Base-by-base conservation (phyloP, 2,888 invertebrate genomes). In the Dermolepida albohirtum region DNA sequence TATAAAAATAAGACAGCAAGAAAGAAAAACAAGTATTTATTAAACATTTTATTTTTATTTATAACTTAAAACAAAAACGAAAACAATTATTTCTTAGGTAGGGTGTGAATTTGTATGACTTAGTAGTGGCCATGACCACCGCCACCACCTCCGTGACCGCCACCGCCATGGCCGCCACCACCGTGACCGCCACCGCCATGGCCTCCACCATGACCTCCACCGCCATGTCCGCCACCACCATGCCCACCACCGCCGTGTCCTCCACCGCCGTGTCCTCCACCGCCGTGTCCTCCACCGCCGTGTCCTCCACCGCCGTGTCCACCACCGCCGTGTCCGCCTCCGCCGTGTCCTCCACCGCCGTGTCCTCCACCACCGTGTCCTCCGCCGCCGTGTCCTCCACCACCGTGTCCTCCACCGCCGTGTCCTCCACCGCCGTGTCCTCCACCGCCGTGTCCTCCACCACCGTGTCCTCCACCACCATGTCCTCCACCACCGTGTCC, bases 341-440 rank as follows among this genome's bases (percentile, higher is more conserved):
- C 47, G 14, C 70, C 90, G 89, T 55, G 29, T 11, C 67, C 44
- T 16, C 49, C 64, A 6, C 66, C 67, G 40, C 62, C 29, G 27
- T 14, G 49, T 17, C 29, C 27, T 12, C 55, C 57, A 14, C 59
- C 43, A 12, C 66, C 49, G 40, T 29, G 27, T 10, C 40, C 62
- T 7, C 62, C 51, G 7, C 67, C 67, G 16, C 54, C 62, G n/a
- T 54, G 39, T 8, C 63, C 62, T 12, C 54, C 59, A 16, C 63
- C 62, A 5, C 62, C 54, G 11, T 62, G 27, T 29, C 68, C 57
- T 7, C 49, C 67, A 11, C 63, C 57, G 22, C 57, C 62, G 50
- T 50, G 49, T 16, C 64, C 64, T 7, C 55, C 50, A 10, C 55
- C 62, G 34, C 65, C 43, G 43, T 40, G 47, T 6, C 65, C 52